phyloP scores from a whole-genome alignment of 2,113 vertebrate genomes.

The Plecturocebus donacophilus region DNA sequence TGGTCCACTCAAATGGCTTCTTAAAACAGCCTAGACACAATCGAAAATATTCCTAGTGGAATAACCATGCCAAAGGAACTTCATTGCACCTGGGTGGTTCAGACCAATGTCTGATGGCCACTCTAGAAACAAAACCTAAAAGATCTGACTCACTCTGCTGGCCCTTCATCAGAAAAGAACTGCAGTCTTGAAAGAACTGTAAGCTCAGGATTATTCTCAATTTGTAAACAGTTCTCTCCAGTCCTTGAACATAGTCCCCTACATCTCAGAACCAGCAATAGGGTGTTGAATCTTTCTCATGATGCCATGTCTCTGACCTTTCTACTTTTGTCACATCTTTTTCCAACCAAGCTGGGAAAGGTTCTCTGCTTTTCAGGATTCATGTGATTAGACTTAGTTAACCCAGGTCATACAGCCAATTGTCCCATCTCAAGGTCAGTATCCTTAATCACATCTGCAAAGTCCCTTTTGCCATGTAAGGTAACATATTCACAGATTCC shows the following conservation, averaged over 20 bases:
- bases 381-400: background rate
- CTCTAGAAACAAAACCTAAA: conserved; percentile 55
- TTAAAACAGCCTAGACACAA: conserved; percentile 48
- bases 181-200: conserved; percentile 22
- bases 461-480: background rate
- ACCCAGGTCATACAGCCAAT: background rate
- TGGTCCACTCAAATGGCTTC: background rate
- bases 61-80: conserved; percentile 12
- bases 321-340: background rate
- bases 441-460: background rate
- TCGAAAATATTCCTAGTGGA: background rate
- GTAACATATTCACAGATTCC: background rate
- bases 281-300: background rate
- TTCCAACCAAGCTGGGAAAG: background rate
- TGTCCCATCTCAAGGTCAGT: background rate
- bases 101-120: background rate
- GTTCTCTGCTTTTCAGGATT: background rate
- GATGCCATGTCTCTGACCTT: background rate
- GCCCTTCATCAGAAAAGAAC: conserved; percentile 3
- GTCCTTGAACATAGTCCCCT: background rate
- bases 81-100: conserved; percentile 38
- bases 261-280: background rate
- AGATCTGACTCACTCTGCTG: conserved; percentile 60
- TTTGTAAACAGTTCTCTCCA: background rate
- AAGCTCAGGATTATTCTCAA: background rate